Evolutionary conservation across 64 coral and sea anemone genomes (phyloP).

Genomic region (Montipora capricornis): DNA sequence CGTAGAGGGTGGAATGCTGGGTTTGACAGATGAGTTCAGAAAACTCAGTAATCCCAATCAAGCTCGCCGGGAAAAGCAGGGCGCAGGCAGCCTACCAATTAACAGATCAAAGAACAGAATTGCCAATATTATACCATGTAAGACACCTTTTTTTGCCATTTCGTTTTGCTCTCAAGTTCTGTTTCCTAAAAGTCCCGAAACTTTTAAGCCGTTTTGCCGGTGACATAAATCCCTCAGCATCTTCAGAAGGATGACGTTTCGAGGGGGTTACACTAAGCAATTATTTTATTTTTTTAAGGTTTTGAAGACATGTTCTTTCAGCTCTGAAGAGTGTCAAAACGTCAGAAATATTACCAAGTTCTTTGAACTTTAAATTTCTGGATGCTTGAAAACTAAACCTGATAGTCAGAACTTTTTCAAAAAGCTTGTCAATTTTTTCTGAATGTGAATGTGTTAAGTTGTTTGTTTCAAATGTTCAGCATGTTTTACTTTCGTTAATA

Average conservation of each 20-base stretch:
- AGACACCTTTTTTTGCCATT: slow-evolving; percentile 13
- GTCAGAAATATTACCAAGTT: no score
- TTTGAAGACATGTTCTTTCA: no score
- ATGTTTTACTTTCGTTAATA: background rate
- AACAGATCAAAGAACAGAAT: slow-evolving; percentile 97
- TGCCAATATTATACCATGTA: slow-evolving; percentile 97
- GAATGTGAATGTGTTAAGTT: background rate
- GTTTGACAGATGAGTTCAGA: slow-evolving; percentile 91
- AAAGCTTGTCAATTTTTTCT: no score
- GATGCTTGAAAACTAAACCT: background rate
- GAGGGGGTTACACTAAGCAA: no score
- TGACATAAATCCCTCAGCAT: no score
- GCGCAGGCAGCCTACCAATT: slow-evolving; percentile 67
- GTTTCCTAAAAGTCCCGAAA: no score
- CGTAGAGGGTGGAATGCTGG: slow-evolving; percentile 70
- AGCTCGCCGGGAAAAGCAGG: slow-evolving; percentile 72
- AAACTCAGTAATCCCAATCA: slow-evolving; percentile 81
- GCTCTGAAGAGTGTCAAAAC: no score
- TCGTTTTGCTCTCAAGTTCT: no score
- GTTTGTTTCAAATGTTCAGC: background rate
- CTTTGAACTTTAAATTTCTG: background rate
- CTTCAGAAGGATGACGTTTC: no score
- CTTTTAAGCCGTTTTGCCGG: no score
- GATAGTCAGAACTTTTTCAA: background rate
- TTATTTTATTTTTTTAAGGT: no score